phyloP scores from a whole-genome alignment of 2,113 vertebrate species.

The Brachirus orientalis region DNA sequence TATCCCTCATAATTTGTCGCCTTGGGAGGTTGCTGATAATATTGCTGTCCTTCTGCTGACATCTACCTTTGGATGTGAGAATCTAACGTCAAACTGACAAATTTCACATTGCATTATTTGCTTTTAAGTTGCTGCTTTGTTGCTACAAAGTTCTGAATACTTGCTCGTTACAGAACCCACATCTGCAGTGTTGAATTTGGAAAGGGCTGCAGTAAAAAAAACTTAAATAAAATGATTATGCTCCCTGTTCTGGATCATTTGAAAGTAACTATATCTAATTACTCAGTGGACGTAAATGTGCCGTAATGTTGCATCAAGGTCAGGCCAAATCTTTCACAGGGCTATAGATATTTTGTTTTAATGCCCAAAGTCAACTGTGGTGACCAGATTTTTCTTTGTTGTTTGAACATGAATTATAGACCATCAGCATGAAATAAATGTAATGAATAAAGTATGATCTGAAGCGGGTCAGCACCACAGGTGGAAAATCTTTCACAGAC shows the following conservation, averaged over 20 bases:
- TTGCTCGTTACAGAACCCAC: not conserved
- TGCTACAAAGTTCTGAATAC: not conserved
- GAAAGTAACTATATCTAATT: constrained; percentile 15
- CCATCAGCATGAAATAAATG: constrained; percentile 21
- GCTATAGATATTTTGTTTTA: constrained; percentile 7
- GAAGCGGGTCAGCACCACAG: constrained; percentile 22
- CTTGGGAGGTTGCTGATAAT: no score
- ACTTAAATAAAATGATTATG: no score
- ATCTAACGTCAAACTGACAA: no score
- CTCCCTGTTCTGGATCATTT: not conserved
- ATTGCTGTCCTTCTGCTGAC: no score
- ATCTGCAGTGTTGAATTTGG: constrained; percentile 14
- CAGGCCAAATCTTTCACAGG: constrained; percentile 24
- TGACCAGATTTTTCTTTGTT: constrained; percentile 5
- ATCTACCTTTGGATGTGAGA: no score
- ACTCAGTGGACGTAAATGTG: not conserved
- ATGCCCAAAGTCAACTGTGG: not conserved
- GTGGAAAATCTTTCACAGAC: constrained; percentile 25
- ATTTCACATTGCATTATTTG: no score
- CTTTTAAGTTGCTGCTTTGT: not conserved
- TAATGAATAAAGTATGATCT: not conserved
- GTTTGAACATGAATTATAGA: constrained; percentile 15
- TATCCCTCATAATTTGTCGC: no score
- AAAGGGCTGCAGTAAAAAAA: not conserved
- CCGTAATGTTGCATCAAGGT: not conserved